Evolutionary conservation across 2,888 invertebrate genomes (phyloP).

Genomic region (Sthenelais limicola): DNA sequence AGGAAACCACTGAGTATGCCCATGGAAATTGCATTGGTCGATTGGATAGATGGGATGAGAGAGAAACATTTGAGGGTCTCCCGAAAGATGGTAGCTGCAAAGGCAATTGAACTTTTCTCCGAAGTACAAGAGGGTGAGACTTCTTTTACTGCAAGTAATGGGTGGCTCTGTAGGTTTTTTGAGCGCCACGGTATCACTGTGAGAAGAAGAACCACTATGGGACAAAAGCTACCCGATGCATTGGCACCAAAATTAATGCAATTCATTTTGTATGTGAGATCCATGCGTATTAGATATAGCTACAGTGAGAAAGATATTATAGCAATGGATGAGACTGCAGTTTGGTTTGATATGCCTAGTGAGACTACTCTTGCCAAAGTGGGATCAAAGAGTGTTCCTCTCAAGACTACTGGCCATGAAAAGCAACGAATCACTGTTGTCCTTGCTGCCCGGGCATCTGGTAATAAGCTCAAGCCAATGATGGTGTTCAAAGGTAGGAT

Average conservation of each 20-base stretch:
- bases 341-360: neutral
- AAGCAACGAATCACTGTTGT: neutral
- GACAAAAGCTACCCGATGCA: neutral
- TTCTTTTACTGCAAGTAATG: too few relatives aligned
- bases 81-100: neutral
- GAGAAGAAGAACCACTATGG: neutral
- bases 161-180: too few relatives aligned
- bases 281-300: neutral
- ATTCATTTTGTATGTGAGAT: neutral
- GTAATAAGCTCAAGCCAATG: neutral
- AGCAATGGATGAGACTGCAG: conserved; percentile 7
- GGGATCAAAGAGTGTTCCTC: neutral
- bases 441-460: conserved; percentile 4
- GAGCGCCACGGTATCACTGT: neutral
- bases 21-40: neutral
- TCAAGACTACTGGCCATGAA: conserved; percentile 1
- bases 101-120: neutral
- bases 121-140: neutral
- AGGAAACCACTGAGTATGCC: neutral
- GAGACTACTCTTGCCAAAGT: neutral
- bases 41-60: neutral
- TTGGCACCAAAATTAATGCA: neutral
- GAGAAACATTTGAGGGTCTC: neutral
- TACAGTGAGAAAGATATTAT: neutral
- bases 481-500: conserved; percentile 8